Conservation (phyloP, 2,888 invertebrate species). For the Tenthredo distinguenda region DNA sequence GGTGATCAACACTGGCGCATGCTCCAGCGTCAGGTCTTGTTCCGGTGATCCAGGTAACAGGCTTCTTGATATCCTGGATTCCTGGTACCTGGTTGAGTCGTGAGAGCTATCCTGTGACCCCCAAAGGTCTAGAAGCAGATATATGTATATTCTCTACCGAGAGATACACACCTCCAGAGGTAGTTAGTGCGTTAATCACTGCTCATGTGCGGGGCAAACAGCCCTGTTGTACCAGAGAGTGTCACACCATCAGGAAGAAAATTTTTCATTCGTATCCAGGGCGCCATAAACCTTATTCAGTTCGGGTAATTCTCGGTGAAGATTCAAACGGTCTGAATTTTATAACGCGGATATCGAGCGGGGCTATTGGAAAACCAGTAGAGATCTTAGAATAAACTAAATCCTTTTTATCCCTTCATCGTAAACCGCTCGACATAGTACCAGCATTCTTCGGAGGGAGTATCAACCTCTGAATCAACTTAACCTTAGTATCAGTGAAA, state of each 20-base stretch:
- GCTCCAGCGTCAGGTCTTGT: background rate
- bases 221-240: slow-evolving; percentile 24
- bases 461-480: background rate
- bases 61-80: background rate
- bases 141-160: background rate
- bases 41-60: background rate
- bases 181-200: slow-evolving; percentile 43
- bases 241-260: background rate
- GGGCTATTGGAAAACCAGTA: background rate
- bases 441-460: background rate
- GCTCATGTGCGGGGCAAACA: slow-evolving; percentile 9
- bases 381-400: background rate
- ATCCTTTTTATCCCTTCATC: background rate
- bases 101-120: slow-evolving; percentile 21
- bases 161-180: slow-evolving; percentile 20
- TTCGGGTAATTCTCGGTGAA: background rate
- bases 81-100: background rate
- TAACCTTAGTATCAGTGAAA: background rate
- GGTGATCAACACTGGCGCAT: background rate
- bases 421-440: background rate
- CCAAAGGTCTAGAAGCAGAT: slow-evolving; percentile 11
- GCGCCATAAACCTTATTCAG: slow-evolving; percentile 14
- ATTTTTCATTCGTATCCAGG: slow-evolving; percentile 11
- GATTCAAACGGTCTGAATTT: slow-evolving; percentile 15
- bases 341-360: background rate